phyloP scores from a whole-genome alignment of 1,140 invertebrate genomes.

The Heliconius nattereri region DNA sequence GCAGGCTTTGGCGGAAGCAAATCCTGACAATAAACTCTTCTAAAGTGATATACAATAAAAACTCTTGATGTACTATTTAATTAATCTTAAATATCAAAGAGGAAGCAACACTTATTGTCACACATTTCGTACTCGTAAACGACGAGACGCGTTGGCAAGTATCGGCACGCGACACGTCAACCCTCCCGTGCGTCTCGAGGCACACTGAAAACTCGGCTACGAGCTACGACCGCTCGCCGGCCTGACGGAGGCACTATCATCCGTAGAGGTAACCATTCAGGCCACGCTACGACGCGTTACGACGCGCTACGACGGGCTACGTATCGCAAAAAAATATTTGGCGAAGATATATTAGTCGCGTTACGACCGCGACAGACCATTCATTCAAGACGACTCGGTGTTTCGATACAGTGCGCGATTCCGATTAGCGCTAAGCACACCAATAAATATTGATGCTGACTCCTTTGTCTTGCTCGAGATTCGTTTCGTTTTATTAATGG shows the following conservation, averaged over 20 bases:
- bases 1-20: neutral
- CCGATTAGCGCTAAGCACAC: constrained; percentile 78
- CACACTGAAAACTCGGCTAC: constrained; percentile 56
- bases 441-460: constrained; percentile 78
- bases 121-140: constrained; percentile 72
- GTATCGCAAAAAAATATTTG: constrained; percentile 43
- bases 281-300: constrained; percentile 49
- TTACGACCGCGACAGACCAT: constrained; percentile 66
- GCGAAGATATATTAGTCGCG: constrained; percentile 41
- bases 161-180: constrained; percentile 46
- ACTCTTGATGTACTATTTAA: constrained; percentile 39
- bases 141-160: constrained; percentile 37
- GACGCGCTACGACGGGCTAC: constrained; percentile 54
- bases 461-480: constrained; percentile 76
- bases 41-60: constrained; percentile 16
- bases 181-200: constrained; percentile 51
- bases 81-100: constrained; percentile 64
- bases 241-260: constrained; percentile 20
- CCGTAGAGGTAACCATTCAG: constrained; percentile 41
- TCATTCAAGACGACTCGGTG: constrained; percentile 56
- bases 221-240: constrained; percentile 20
- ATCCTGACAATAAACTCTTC: neutral
- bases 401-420: constrained; percentile 70
- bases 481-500: constrained; percentile 74
- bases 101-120: constrained; percentile 80